Evolutionary conservation across 2,113 vertebrate genomes (phyloP).

Genomic region (Seriola dumerili): DNA sequence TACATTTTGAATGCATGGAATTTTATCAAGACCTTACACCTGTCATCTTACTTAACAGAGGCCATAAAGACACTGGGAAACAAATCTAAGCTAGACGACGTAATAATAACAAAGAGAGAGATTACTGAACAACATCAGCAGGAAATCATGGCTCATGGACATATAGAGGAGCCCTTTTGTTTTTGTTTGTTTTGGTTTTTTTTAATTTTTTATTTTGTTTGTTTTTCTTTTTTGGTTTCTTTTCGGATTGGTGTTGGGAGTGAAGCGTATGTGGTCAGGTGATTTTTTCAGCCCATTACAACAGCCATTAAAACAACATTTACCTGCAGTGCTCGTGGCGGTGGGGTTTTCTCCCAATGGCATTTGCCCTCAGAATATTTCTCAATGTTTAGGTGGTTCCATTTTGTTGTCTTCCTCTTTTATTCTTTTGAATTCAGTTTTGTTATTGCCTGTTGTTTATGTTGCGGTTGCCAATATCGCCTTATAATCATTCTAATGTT

Average conservation of each 20-base stretch:
- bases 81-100: slow-evolving; percentile 39
- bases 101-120: slow-evolving; percentile 51
- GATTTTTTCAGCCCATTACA: slow-evolving; percentile 80
- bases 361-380: slow-evolving; percentile 67
- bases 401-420: slow-evolving; percentile 33
- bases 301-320: slow-evolving; percentile 89
- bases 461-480: slow-evolving; percentile 87
- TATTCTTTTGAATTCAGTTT: slow-evolving; percentile 48
- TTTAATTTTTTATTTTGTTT: slow-evolving; percentile 21
- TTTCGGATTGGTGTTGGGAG: slow-evolving; percentile 31
- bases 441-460: slow-evolving; percentile 76
- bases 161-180: slow-evolving; percentile 50
- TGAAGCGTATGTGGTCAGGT: slow-evolving; percentile 69
- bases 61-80: slow-evolving; percentile 90
- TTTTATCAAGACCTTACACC: slow-evolving; percentile 97
- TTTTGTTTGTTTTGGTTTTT: slow-evolving; percentile 18
- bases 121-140: slow-evolving; percentile 61
- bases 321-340: slow-evolving; percentile 81
- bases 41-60: slow-evolving; percentile 90
- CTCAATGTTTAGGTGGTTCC: slow-evolving; percentile 31
- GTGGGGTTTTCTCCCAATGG: slow-evolving; percentile 54
- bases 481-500: slow-evolving; percentile 93
- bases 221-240: background rate
- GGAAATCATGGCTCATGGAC: slow-evolving; percentile 52
- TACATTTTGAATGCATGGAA: slow-evolving; percentile 84